These are phyloP conservation scores for Dynastes hyllus DNA, from an alignment of 2,888 invertebrate genomes.

Conservation along the genomic window DNA sequence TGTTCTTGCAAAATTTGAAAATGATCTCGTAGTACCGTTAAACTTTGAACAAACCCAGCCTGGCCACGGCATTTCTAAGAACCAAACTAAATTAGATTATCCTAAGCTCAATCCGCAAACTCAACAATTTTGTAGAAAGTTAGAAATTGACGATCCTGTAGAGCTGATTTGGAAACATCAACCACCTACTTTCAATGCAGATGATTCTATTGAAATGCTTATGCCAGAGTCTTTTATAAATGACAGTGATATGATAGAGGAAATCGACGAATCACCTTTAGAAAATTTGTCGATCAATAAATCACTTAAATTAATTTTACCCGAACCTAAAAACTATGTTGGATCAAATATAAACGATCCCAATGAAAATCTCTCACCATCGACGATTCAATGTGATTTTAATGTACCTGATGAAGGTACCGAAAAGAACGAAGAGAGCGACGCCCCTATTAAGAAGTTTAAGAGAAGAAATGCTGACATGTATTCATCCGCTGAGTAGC, in stretches of 20 bases:
- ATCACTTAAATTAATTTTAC: conserved; percentile 58
- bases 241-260: conserved; percentile 52
- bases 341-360: conserved; percentile 14
- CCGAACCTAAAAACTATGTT: conserved; percentile 61
- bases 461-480: conserved; percentile 70
- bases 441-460: conserved; percentile 66
- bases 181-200: conserved; percentile 64
- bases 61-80: conserved; percentile 71
- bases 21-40: conserved; percentile 81
- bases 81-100: conserved; percentile 68
- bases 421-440: conserved; percentile 46
- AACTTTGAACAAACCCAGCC: conserved; percentile 87
- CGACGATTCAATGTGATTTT: conserved; percentile 12
- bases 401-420: conserved; percentile 14
- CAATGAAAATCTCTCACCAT: conserved; percentile 4
- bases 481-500: conserved; percentile 60
- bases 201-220: conserved; percentile 47
- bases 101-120: conserved; percentile 82
- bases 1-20: conserved; percentile 78
- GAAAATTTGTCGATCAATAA: conserved; percentile 51
- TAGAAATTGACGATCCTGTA: conserved; percentile 89
- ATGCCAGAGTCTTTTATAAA: conserved; percentile 51
- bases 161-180: conserved; percentile 73
- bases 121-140: conserved; percentile 77
- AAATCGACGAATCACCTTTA: conserved; percentile 48